phyloP scores from a whole-genome alignment of 2,113 vertebrate species.

The Phrynosoma blainvillii region DNA sequence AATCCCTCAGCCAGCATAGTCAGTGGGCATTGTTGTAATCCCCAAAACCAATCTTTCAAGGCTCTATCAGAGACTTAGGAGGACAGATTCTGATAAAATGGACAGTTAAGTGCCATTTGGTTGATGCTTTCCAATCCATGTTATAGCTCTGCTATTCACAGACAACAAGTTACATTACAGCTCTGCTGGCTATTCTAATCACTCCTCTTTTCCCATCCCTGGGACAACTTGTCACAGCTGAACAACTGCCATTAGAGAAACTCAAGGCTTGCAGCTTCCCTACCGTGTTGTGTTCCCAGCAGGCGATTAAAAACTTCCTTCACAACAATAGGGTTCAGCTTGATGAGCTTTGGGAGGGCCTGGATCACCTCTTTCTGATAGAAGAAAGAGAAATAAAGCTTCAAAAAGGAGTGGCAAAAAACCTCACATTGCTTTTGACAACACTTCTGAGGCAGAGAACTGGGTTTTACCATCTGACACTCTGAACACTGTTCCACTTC shows the following conservation, averaged over 20 bases:
- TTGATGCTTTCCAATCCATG: background rate
- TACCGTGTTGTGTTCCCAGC: constrained; percentile 93
- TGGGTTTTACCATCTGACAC: background rate
- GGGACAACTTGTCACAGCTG: background rate
- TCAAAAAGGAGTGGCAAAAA: background rate
- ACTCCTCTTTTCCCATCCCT: background rate
- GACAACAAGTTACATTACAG: background rate
- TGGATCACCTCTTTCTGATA: constrained; percentile 92
- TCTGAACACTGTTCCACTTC: no score
- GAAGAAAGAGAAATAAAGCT: background rate
- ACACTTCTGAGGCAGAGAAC: no score
- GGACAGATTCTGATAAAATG: fast-evolving
- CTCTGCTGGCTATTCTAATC: no score
- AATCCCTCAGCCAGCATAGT: background rate
- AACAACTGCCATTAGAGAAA: fast-evolving
- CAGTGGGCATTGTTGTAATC: background rate
- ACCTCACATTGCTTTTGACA: background rate
- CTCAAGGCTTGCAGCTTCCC: constrained; percentile 23
- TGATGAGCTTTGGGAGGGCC: constrained; percentile 95
- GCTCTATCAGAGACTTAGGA: background rate
- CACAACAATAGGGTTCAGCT: constrained; percentile 96
- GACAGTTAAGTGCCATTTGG: background rate
- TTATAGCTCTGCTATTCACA: no score
- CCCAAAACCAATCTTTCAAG: background rate
- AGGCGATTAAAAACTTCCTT: constrained; percentile 97